A percentile compares a stretch with the other conserved stretches of the same genome.
phyloP scores from a whole-genome alignment of 2,113 vertebrate species.

The Leuciscus idus region DNA sequence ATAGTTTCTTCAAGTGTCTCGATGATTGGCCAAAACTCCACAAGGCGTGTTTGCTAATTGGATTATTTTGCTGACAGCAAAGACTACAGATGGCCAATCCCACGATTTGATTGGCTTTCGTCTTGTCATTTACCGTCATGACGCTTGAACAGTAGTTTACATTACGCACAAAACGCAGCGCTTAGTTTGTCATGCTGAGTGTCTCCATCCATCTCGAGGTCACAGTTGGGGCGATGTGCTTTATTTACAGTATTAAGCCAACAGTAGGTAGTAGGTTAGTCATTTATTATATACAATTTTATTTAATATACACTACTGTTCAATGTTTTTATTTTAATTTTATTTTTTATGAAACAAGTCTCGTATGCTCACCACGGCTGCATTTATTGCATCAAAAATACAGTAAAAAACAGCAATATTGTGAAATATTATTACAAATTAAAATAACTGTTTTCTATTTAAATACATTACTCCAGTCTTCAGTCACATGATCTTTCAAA shows the following conservation, averaged over 20 bases:
- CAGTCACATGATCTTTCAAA: not conserved
- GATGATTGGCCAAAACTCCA: conserved; percentile 67
- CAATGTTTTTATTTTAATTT: too few species aligned
- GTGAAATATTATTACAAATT: too few species aligned
- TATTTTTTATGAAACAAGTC: too few species aligned
- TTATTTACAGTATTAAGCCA: not conserved
- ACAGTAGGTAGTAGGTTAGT: not conserved
- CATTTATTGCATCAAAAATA: too few species aligned
- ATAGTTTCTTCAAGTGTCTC: conserved; percentile 65
- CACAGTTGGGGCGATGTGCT: not conserved
- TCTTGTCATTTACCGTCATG: conserved; percentile 34
- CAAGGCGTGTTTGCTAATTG: conserved; percentile 61
- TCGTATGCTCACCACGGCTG: too few species aligned
- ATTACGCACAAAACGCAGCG: not conserved
- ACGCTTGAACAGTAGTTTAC: conserved; percentile 35
- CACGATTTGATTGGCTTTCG: conserved; percentile 65
- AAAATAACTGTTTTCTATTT: too few species aligned
- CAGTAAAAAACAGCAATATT: too few species aligned
- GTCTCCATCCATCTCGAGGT: not conserved
- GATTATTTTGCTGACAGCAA: conserved; percentile 63
- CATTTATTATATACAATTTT: not conserved
- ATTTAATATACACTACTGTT: too few species aligned
- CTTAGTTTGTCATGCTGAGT: not conserved
- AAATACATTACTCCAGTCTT: too few species aligned
- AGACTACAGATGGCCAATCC: conserved; percentile 61